Base-by-base conservation (phyloP, 2,888 invertebrate species). In the Mesorhabditis sp. region DNA sequence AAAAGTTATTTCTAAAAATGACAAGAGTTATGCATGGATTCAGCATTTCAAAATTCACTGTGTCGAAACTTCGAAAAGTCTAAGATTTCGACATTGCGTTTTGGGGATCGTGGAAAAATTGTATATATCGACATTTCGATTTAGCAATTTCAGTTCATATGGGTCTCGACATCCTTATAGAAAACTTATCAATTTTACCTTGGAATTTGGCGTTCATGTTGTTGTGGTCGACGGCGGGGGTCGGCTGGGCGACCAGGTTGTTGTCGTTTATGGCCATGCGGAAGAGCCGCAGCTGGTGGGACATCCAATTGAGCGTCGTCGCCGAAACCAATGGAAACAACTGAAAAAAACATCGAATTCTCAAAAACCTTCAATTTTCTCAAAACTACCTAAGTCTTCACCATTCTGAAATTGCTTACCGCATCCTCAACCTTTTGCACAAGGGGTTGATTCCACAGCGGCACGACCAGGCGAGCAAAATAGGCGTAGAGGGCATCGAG, bases 401-500 rank as follows among this genome's bases (percentile, higher is more conserved):
- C 13, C 42, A 50, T 28, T 15, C 42, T 62, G 5, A 28, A 28
- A 63, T 7, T 66, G 50, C 45, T 13, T 61, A 73, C 75, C 67
- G 74, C 74, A 62, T 70, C 73, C 13, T 72, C 68, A 28, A 69
- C 7, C 5, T 74, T 67, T 45, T 71, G 67, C 50, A 75, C 76
- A 6, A 78, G 70, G 13, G 71, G 67, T n/a, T 73, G 67, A 43
- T 87, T 91, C 97, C 97, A 97, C 74, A 97, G 89, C 0, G 93
- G 92, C 45, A 74, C 89, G 28, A 98, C 88, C 79, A 97, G 91
- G 78, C 96, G 90, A 42, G 92, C 91, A 13, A 95, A 90, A 85
- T 93, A 94, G 62, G 95, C 89, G 87, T 95, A 97, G 6, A 97
- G 89, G 0, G 94, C 95, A 85, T 95, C 93, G 86, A 96, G 96